Base-by-base conservation (phyloP, 1,140 invertebrate species). In the Trachelipus rathkii region DNA sequence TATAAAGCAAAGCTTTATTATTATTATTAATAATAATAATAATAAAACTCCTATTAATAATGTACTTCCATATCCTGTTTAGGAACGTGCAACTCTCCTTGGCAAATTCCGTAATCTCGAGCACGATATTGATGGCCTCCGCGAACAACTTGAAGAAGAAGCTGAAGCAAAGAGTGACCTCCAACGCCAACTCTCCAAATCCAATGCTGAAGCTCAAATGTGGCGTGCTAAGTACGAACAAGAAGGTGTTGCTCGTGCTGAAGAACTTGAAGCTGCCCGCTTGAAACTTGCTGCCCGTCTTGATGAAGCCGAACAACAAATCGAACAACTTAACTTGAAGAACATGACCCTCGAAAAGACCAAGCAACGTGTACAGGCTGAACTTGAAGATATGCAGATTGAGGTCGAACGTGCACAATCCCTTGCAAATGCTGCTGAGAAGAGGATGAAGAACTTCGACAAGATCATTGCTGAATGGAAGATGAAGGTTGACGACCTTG, bases 391-490 rank as follows among this genome's bases (percentile, higher is more conserved):
- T 86, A 89, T 99, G 82, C 94, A 97, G 87, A 91, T 99, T 83
- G 97, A 99, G 88, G 96, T 98, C 83, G 97, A 99, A 87, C 92
- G 96, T 84, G 95, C 96, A 69, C 97, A 94, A 74, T 91, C 95
- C 67, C 93, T 98, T 84, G 95, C 96, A 84, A 94, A 94, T 85
- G 92, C 95, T 77, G 92, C 98, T 81, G 97, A 99, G 87, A 99
- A 99, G 94, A 99, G 98, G 88, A 96, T 99, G 88, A 98, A 98
- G 70, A 78, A 78, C 77, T 78, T 99, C 89, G 97, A 99, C 89
- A 98, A 98, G 88, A 96, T 98, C 86, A 95, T 99, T 85, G 92
- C 94, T 81, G 97, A 99, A 92, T 99, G 97, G 97, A 98, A 99
- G 88, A 92, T 97, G 87, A 98, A 99, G 89, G 95, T 96, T 84